Base-by-base conservation (phyloP, 2,113 vertebrate species). In the Gobiocypris rarus region DNA sequence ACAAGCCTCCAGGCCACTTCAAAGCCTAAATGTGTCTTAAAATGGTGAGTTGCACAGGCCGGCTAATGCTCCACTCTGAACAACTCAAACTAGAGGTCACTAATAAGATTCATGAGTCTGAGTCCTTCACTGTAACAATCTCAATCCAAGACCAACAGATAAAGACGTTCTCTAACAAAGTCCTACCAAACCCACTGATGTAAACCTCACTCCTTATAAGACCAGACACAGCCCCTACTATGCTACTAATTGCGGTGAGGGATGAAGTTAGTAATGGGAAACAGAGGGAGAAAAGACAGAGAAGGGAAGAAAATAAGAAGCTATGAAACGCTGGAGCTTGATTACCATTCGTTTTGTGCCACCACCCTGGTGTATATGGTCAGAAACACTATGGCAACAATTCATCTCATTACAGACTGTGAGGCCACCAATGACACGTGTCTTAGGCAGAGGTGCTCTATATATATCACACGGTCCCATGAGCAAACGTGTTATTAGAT, bases 321-420 rank as follows among this genome's bases (percentile, higher is more conserved):
- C 59, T 31, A 45, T n/a, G 31, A 69, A 54, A 82, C 24, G 19
- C 19, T 61, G 31, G 26, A 78, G 10, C 6, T 73, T 82, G 17
- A 22, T 31, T 75, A 50, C 71, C 45, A 17, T 75, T 75, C 13
- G 48, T 15, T 75, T 52, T 75, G 24, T 78, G 75, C 75, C 75
- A 80, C 81, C 81, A 87, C 86, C 84, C 84, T 80, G 63, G 75
- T 83, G 65, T 85, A 81, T 82, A 83, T 77, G 78, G 73, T 67
- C 67, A 70, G 67, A 85, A 80, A 52, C 28, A 75, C 77, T 80
- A 76, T 63, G 83, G 83, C 70, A 82, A 87, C 73, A 73, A 71
- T 58, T 85, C 74, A 74, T 81, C 70, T 85, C 75, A 38, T 80
- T 69, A 80, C 81, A 87, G 83, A 75, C 73, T 58, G 76, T 74